Evolutionary conservation across 1,140 invertebrate genomes (phyloP).

Genomic region (Papilio machaon): DNA sequence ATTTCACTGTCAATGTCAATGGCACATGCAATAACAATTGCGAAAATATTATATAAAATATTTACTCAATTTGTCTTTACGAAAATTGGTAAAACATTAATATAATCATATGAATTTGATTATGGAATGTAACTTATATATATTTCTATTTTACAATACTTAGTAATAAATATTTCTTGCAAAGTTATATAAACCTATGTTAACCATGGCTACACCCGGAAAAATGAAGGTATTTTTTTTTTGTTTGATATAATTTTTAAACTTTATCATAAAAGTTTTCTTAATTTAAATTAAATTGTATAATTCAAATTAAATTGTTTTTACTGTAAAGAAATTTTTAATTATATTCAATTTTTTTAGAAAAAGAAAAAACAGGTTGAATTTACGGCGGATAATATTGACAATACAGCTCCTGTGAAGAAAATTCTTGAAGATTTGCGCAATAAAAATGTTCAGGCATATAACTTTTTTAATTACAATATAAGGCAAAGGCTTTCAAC

Average conservation of each 20-base stretch:
- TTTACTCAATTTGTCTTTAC: background rate
- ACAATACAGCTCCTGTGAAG: conserved; percentile 58
- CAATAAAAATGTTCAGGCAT: conserved; percentile 59
- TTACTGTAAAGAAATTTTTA: background rate
- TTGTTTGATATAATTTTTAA: background rate
- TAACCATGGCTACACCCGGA: conserved; percentile 26
- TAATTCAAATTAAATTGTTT: background rate
- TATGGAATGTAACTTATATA: no score
- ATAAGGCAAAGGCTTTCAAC: conserved; percentile 51
- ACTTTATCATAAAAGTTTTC: background rate
- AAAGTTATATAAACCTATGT: background rate
- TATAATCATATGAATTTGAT: no score
- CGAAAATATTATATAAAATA: background rate
- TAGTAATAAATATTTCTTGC: background rate
- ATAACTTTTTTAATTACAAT: conserved; percentile 54
- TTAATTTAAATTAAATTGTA: no score
- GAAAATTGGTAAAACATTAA: background rate
- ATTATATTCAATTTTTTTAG: conserved; percentile 8
- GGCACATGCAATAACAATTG: background rate
- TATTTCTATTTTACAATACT: no score
- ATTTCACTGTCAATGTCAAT: background rate
- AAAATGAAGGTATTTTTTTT: conserved; percentile 29
- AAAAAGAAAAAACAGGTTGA: conserved; percentile 43
- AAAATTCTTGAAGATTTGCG: conserved; percentile 59
- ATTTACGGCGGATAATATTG: conserved; percentile 50